Percentiles rank a stretch among this genome's conserved stretches.
phyloP scores from a whole-genome alignment of 35 echinoderm and acorn worm genomes.

The Acanthaster planci region DNA sequence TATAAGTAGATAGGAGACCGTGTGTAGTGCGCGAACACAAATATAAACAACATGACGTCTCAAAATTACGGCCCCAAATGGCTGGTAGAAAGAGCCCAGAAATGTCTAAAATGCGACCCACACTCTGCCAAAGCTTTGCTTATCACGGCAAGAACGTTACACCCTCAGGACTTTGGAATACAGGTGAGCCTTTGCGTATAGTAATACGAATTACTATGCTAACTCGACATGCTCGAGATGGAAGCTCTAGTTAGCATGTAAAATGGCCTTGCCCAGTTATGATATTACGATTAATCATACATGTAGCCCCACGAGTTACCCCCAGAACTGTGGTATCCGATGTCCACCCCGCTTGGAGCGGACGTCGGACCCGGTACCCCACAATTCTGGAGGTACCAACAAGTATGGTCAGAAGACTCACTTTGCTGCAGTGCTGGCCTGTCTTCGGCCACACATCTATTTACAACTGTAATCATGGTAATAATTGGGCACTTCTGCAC shows the following conservation, averaged over 20 bases:
- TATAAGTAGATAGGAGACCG: no score
- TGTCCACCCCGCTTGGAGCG: no score
- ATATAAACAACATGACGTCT: not conserved
- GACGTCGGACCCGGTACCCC: no score
- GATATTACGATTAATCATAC: not conserved
- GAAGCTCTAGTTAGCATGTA: not conserved
- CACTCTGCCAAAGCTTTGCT: conserved; percentile 50
- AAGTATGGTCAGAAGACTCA: no score
- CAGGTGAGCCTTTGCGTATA: conserved; percentile 12
- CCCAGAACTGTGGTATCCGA: no score
- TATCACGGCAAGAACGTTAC: conserved; percentile 43
- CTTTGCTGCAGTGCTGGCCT: no score
- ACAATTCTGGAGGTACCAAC: no score
- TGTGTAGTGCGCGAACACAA: not conserved
- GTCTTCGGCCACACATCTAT: no score
- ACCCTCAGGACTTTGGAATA: conserved; percentile 46
- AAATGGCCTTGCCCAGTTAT: conserved; percentile 1
- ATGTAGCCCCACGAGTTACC: not conserved
- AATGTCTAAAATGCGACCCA: conserved; percentile 39
- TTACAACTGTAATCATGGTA: no score
- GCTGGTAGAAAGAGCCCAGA: conserved; percentile 57
- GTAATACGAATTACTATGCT: no score
- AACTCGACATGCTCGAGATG: no score
- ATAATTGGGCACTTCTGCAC: no score
- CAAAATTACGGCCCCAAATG: conserved; percentile 25